These are phyloP conservation scores for Cryptoprocta ferox DNA, from an alignment of 2,797 vertebrate genomes.

Conservation along the genomic window DNA sequence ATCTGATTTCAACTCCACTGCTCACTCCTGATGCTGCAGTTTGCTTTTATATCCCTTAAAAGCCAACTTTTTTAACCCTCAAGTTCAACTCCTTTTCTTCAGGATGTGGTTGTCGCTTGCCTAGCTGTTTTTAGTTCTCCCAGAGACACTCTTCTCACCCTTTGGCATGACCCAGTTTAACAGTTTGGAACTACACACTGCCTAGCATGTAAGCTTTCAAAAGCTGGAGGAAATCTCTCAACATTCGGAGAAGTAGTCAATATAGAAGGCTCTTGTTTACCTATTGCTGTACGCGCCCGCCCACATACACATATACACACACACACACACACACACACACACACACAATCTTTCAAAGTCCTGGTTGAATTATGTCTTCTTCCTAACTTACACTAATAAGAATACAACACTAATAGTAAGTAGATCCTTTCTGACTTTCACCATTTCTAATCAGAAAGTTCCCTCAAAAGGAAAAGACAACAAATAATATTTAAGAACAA, in stretches of 20 bases:
- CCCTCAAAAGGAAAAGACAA: neutral
- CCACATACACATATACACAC: no score
- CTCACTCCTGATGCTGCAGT: neutral
- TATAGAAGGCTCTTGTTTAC: neutral
- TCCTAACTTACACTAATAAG: neutral
- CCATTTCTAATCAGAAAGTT: neutral
- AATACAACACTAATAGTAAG: neutral
- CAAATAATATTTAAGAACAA: neutral
- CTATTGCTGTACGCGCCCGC: neutral
- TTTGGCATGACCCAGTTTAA: neutral
- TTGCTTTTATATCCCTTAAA: neutral
- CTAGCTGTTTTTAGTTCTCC: neutral
- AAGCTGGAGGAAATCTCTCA: neutral
- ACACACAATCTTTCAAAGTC: neutral
- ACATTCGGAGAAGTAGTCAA: neutral
- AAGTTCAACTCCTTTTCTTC: neutral
- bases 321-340: neutral
- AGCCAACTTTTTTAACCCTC: neutral
- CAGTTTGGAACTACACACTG: neutral
- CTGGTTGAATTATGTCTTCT: slow-evolving; percentile 4
- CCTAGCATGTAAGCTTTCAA: neutral
- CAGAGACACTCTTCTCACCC: neutral
- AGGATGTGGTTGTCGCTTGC: neutral
- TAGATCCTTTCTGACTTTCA: neutral
- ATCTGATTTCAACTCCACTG: neutral